Percentiles rank a stretch among this genome's conserved stretches.
Evolutionary conservation across 2,888 invertebrate species (phyloP).

Genomic region (Furcula furcula): DNA sequence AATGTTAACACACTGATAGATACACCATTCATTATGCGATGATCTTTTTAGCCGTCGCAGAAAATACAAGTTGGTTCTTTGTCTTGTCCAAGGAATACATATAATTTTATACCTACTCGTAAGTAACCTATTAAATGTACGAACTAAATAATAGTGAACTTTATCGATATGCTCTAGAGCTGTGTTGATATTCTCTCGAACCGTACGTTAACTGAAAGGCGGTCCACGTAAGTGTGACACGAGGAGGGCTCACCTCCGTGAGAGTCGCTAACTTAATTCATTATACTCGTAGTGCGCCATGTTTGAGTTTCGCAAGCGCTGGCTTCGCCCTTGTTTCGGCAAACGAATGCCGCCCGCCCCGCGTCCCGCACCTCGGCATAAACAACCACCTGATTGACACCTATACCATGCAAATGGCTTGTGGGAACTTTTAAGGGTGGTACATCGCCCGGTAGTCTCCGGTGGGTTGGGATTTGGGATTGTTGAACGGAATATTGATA

Average conservation of each 20-base stretch:
- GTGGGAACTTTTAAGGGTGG: slow-evolving; percentile 33
- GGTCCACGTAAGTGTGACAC: slow-evolving; percentile 55
- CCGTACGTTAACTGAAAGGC: slow-evolving; percentile 9
- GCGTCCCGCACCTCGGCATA: slow-evolving; percentile 35
- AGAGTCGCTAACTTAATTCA: slow-evolving; percentile 77
- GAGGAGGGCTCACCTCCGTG: slow-evolving; percentile 48
- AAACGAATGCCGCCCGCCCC: slow-evolving; percentile 35
- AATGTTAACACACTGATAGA: too few species aligned
- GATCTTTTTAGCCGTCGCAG: too few species aligned
- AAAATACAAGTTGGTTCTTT: too few species aligned
- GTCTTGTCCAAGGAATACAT: too few species aligned
- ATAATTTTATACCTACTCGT: too few species aligned
- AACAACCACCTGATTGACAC: slow-evolving; percentile 64
- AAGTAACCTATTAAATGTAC: too few species aligned
- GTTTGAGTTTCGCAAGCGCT: slow-evolving; percentile 68
- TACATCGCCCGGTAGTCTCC: slow-evolving; percentile 14
- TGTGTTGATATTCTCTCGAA: too few species aligned
- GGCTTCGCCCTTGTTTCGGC: slow-evolving; percentile 48
- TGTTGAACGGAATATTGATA: too few species aligned
- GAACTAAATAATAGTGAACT: too few species aligned
- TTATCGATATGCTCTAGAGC: too few species aligned
- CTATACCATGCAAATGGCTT: slow-evolving; percentile 57
- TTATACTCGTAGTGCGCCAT: slow-evolving; percentile 70
- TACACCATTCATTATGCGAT: too few species aligned
- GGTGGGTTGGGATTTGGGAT: too few species aligned